These are phyloP conservation scores for Aythya baeri DNA, from an alignment of 2,113 vertebrate genomes.

Conservation along the genomic window DNA sequence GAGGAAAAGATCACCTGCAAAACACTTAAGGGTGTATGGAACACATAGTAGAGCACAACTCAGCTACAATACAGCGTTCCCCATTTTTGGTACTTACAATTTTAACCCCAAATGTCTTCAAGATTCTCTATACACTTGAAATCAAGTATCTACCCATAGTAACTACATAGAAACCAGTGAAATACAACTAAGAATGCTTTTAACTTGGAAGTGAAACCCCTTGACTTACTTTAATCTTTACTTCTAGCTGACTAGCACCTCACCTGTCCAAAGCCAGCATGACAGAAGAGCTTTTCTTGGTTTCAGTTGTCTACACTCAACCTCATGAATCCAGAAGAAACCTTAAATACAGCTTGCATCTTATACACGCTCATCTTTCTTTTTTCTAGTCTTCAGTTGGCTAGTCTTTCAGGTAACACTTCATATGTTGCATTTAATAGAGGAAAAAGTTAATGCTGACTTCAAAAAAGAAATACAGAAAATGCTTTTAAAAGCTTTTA, in stretches of 20 bases:
- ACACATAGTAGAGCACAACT: background rate
- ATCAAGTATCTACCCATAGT: background rate
- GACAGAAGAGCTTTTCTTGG: background rate
- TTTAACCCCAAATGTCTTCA: background rate
- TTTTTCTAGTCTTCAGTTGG: background rate
- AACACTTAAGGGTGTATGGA: background rate
- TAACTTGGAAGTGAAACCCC: background rate
- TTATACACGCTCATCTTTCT: fast-evolving
- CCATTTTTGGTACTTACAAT: background rate
- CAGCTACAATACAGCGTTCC: fast-evolving
- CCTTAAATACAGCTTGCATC: background rate
- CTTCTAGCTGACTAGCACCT: background rate
- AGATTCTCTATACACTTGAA: background rate
- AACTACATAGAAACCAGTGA: background rate
- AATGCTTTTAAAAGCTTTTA: background rate
- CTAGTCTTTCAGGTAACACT: background rate
- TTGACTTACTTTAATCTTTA: background rate
- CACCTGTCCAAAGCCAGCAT: background rate
- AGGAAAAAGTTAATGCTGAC: background rate
- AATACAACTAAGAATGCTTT: background rate
- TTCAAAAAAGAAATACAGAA: background rate
- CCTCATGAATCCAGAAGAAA: background rate
- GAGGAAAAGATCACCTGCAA: background rate
- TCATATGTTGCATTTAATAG: background rate
- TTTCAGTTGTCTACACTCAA: background rate